A percentile compares a stretch with the other conserved stretches of the same genome.
phyloP scores from a whole-genome alignment of 2,113 vertebrate genomes.

The Anguilla japonica region DNA sequence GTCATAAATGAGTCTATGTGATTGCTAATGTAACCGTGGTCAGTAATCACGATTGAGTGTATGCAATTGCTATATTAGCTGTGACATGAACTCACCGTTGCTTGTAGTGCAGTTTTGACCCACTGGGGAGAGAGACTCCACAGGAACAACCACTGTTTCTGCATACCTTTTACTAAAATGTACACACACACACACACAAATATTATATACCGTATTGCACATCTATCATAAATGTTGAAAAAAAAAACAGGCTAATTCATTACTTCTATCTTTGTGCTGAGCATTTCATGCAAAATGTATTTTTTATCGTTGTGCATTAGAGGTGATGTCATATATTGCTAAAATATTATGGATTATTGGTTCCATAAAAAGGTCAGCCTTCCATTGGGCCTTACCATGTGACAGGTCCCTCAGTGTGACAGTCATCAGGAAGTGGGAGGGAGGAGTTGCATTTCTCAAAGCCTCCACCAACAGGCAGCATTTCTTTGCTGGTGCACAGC shows the following conservation, averaged over 20 bases:
- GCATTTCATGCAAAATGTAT: no score
- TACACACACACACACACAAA: background rate
- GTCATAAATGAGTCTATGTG: no score
- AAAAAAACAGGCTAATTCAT: background rate
- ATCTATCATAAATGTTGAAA: background rate
- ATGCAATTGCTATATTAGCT: background rate
- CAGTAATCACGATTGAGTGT: background rate
- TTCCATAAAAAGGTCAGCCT: background rate
- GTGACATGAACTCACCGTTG: background rate
- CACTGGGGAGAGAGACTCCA: constrained; percentile 7
- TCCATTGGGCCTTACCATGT: constrained; percentile 55
- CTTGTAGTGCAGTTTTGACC: constrained; percentile 20
- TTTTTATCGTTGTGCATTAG: background rate
- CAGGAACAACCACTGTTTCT: constrained; percentile 17
- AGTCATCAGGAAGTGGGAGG: constrained; percentile 19
- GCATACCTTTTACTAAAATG: constrained; percentile 41
- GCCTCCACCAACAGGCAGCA: background rate
- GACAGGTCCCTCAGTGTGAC: constrained; percentile 30
- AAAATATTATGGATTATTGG: no score
- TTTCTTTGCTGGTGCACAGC: constrained; percentile 32
- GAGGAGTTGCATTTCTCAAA: constrained; percentile 32
- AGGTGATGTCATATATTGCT: background rate
- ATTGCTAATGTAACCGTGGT: background rate
- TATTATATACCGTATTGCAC: background rate
- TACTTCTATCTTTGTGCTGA: background rate